phyloP scores from a whole-genome alignment of 2,113 vertebrate genomes.

The Tetrao urogallus region DNA sequence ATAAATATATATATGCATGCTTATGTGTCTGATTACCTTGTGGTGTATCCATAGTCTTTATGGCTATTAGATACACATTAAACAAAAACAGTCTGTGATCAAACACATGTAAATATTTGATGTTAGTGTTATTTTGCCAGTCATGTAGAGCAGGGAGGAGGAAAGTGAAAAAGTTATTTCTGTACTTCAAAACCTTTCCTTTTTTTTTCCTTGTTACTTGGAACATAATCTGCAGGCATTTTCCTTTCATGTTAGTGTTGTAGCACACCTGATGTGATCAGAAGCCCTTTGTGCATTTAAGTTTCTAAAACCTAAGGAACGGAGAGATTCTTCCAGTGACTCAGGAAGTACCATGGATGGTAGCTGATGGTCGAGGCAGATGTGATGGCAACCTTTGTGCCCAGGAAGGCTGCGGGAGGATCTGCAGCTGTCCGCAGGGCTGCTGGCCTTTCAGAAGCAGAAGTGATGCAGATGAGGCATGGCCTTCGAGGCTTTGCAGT shows the following conservation, averaged over 20 bases:
- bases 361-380: constrained; percentile 12
- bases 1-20: fast-evolving
- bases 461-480: constrained; percentile 25
- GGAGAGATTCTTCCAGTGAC: not conserved
- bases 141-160: not conserved
- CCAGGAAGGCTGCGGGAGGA: constrained; percentile 6
- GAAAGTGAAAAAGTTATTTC: not conserved
- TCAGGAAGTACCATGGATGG: not conserved
- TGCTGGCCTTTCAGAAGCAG: constrained; percentile 39
- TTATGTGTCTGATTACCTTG: not conserved
- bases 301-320: not conserved
- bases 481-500: constrained; percentile 37
- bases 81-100: not conserved
- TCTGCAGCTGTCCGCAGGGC: constrained; percentile 15
- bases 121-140: not conserved
- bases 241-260: not conserved
- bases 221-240: not conserved
- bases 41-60: not conserved
- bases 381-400: constrained; percentile 19
- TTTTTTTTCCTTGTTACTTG: not conserved
- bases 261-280: not conserved
- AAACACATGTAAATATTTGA: not conserved
- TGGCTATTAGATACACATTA: not conserved
- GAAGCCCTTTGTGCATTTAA: not conserved
- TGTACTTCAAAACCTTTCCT: not conserved